Evolutionary conservation across 64 coral and sea anemone species (phyloP), one percentile per base, ranked within the genome.

Genomic region (Montipora cactus): DNA sequence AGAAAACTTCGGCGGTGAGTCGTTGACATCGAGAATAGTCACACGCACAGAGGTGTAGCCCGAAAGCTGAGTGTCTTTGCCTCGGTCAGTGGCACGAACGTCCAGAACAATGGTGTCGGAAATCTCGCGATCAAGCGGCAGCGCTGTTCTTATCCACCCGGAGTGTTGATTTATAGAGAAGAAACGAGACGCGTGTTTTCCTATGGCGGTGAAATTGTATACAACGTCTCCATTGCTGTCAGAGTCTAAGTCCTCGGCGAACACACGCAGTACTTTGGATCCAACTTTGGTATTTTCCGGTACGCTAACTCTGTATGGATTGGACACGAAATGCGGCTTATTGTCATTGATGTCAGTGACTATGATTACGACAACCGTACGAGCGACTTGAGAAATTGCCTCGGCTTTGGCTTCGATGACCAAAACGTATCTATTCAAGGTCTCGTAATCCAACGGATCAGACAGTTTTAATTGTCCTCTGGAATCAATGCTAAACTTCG

Each of bases 291-390:
- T 94, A 37, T 94, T 99, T 77, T 99, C 98, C 47, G 91, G 95
- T 11, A 96, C 76, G 59, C 94, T 99, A 0, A 93, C 98, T 4
- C 75, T 80, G 72, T 99, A 99, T 4, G 98, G 98, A 76, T 94
- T 92, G 28, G 92, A 87, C 19, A 91, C 95, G 48, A 99, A 99
- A 15, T 69, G 48, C 0, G 98, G 98, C 50, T 88, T 75, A 22
- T 94, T 95, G 79, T 99, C 98, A 81, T 99, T 99, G 11, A 91
- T 72, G 67, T 99, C 98, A 19, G 79, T 84, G 4, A 99, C 94
- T 8, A 74, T 73, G 48, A 99, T 79, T 13, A 92, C 74, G 4
- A 96, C 95, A 12, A 89, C 92, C 14, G 98, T 92, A 44, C 90
- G 92, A 13, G 95, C 95, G 18, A 92, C 78, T 55, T 93, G 95